Evolutionary conservation across 2,797 vertebrate species (phyloP), one percentile per base, ranked within the genome.

Genomic region (Ceryle rudis): DNA sequence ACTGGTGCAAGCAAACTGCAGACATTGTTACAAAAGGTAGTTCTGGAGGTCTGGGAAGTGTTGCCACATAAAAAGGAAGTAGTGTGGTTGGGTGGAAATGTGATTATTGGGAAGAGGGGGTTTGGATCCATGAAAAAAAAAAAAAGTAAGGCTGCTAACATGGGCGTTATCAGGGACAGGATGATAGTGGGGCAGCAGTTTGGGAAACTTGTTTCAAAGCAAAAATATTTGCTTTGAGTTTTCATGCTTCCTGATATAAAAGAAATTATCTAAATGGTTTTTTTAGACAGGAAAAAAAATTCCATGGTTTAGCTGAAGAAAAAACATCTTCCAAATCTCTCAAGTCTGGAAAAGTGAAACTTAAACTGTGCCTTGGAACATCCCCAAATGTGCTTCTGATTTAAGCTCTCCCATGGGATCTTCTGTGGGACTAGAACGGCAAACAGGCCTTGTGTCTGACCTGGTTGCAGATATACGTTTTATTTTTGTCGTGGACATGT

Each of bases 321-420:
- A 46, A 79, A 75, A 4, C 0, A 2, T 62, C 31, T 87, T 49
- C 13, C n/a, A 62, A 16, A 74, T 81, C 9, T 58, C 52, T 73
- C 14, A 47, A 23, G 5, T 31, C 13, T 28, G 54, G 18, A 81
- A 57, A 46, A 90, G 20, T 35, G 14, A 57, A 61, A 65, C 18
- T 58, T 44, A 55, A 64, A 35, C 11, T 1, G 0, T 17, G 10
- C 5, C 8, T 0, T 1, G 46, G 26, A 77, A 12, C 41, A 86
- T 42, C 20, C 20, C 9, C n/a, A 79, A 67, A 47, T 11, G 6
- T 42, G 3, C 26, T 78, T 35, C 23, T 88, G 54, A 41, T 10
- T 42, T 35, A n/a, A 18, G 1, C 9, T 58, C 5, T 49, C 15
- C 47, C 2, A 7, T 4, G 33, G n/a, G 23, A 9, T 78, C 14